These are phyloP conservation scores for Parnassius apollo DNA, from an alignment of 2,888 invertebrate species.

Conservation along the genomic window DNA sequence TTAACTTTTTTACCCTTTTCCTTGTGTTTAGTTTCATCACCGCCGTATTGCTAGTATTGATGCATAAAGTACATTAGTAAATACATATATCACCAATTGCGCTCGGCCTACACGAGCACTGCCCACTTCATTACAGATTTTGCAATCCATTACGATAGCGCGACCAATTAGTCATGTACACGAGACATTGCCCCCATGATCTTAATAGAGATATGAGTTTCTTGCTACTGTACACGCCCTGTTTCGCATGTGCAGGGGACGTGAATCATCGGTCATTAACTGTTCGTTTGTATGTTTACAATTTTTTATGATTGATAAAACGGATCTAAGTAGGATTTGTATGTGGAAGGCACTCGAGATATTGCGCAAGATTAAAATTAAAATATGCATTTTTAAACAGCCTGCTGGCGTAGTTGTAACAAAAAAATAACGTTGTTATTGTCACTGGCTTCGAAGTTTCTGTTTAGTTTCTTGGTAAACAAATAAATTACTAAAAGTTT, in stretches of 20 bases:
- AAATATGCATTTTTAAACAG: background rate
- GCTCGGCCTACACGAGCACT: constrained; percentile 13
- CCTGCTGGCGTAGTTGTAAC: background rate
- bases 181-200: constrained; percentile 25
- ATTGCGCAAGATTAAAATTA: constrained; percentile 25
- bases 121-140: constrained; percentile 25
- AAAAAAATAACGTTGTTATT: background rate
- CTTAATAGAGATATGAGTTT: constrained; percentile 23
- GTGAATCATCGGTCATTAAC: constrained; percentile 48
- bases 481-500: too few species aligned
- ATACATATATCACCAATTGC: background rate
- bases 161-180: constrained; percentile 25
- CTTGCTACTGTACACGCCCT: constrained; percentile 25
- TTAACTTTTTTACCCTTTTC: too few species aligned
- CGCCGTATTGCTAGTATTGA: too few species aligned
- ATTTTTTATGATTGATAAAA: constrained; percentile 54
- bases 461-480: too few species aligned
- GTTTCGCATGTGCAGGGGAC: constrained; percentile 37
- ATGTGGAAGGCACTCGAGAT: constrained; percentile 28
- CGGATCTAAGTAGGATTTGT: constrained; percentile 28
- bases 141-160: constrained; percentile 26
- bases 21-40: too few species aligned
- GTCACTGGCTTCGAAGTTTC: too few species aligned
- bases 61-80: too few species aligned
- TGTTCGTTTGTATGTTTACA: constrained; percentile 57